Evolutionary conservation across 2,113 vertebrate species (phyloP).

Genomic region (Poeciliopsis occidentalis): DNA sequence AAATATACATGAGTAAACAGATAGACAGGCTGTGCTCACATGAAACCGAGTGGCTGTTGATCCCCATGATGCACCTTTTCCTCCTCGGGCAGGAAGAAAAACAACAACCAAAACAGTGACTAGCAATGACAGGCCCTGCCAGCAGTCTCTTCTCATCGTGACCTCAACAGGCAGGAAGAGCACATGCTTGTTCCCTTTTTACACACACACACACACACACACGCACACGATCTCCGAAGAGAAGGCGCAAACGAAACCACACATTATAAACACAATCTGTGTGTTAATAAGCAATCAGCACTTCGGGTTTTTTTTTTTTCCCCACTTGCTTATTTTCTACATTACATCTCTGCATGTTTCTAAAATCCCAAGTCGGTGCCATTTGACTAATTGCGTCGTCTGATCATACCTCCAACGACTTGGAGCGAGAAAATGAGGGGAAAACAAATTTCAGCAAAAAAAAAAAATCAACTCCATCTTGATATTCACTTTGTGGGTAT

Average conservation of each 20-base stretch:
- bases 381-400: slow-evolving; percentile 72
- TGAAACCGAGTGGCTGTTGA: slow-evolving; percentile 66
- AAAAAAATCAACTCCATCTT: slow-evolving; percentile 29
- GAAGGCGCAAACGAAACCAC: slow-evolving; percentile 18
- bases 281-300: slow-evolving; percentile 70
- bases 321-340: not conserved
- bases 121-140: slow-evolving; percentile 72
- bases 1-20: slow-evolving; percentile 43
- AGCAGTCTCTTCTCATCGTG: slow-evolving; percentile 65
- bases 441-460: slow-evolving; percentile 54
- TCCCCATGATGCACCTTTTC: slow-evolving; percentile 65
- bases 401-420: slow-evolving; percentile 58
- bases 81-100: slow-evolving; percentile 62
- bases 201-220: slow-evolving; percentile 3
- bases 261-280: slow-evolving; percentile 57
- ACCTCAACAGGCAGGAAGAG: slow-evolving; percentile 62
- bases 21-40: slow-evolving; percentile 40
- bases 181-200: not conserved
- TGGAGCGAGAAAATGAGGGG: slow-evolving; percentile 30
- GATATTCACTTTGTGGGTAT: slow-evolving; percentile 20
- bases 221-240: not conserved
- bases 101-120: slow-evolving; percentile 73
- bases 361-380: slow-evolving; percentile 53
- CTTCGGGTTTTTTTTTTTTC: slow-evolving; percentile 4
- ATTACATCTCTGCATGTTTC: slow-evolving; percentile 54